A percentile compares a stretch with the other conserved stretches of the same genome.
Conservation (phyloP, 2,888 invertebrate species). For the Chloromyia formosa region DNA sequence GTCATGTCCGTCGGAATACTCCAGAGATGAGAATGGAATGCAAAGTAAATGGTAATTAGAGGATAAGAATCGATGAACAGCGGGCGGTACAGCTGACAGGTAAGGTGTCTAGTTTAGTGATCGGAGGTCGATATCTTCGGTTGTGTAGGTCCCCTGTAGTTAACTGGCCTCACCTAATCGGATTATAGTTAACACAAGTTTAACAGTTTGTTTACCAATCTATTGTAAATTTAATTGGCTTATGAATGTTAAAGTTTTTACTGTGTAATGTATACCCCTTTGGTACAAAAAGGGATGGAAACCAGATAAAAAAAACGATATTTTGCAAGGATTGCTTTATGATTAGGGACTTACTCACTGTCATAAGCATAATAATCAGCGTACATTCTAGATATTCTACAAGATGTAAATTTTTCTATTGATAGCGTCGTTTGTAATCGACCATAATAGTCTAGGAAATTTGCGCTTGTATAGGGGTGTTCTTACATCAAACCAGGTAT, state of each 20-base stretch:
- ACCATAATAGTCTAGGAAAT: too few relatives aligned
- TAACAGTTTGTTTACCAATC: constrained; percentile 16
- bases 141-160: neutral
- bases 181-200: constrained; percentile 13
- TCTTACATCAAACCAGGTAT: too few relatives aligned
- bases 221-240: neutral
- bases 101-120: constrained; percentile 7
- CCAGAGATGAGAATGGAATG: constrained; percentile 32
- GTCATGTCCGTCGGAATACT: constrained; percentile 5
- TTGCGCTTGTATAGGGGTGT: too few relatives aligned
- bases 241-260: neutral
- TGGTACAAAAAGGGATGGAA: too few relatives aligned
- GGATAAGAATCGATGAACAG: constrained; percentile 38
- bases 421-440: too few relatives aligned
- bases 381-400: too few relatives aligned
- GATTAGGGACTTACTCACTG: too few relatives aligned
- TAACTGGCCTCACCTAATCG: constrained; percentile 13
- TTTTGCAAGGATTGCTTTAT: too few relatives aligned
- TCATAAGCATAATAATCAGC: too few relatives aligned
- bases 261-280: too few relatives aligned
- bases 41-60: constrained; percentile 35
- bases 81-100: constrained; percentile 19
- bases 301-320: too few relatives aligned
- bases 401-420: too few relatives aligned
- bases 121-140: neutral